Base-by-base conservation (phyloP, 2,888 invertebrate genomes). In the Rotaria macrura region DNA sequence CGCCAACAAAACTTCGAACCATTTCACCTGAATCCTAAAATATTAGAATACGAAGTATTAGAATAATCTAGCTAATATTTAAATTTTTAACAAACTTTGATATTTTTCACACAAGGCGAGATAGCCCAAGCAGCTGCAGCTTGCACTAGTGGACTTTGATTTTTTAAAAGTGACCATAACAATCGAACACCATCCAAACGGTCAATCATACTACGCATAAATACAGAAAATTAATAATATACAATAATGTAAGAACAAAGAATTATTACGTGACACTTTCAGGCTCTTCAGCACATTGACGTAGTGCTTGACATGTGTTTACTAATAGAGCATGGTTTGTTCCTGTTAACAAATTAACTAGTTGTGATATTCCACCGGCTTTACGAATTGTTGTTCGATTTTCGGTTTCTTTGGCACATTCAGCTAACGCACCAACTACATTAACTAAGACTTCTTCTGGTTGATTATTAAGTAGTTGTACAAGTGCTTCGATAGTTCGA, bases 81-180 rank as follows among this genome's bases (percentile, higher is more conserved):
- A 23, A 3, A 6, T 52, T 52, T 54, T 9, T 79, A 74, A 85
- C 89, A 87, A 88, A 93, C 93, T 88, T 93, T 93, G 0, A 96
- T 95, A 90, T 95, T 94, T 89, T 94, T 93, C 2, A 97, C 95
- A 89, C 96, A 96, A 0, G 96, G 96, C 87, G 96, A 96, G 84
- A 97, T 92, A 0, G 96, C 96, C 91, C 95, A 93, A 0, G 96
- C 96, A 0, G 97, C 96, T 89, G 95, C 94, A 0, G 95, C 95
- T 91, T 96, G 96, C 0, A 97, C 96, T 47, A 92, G 89, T n/a
- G 93, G 93, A 23, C 94, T 94, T 38, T 94, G 94, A 89, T 96
- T 96, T 90, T 96, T 97, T 17, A 97, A 92, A 52, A 97, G 92
- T 0, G 97, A 97, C 97, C 97, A 97, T 84, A 96, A 93, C 34